Percentiles rank a stretch among this genome's conserved stretches.
These are phyloP conservation scores for Acrocyrtus sp. DNA, from an alignment of 2,888 invertebrate species.

Conservation along the genomic window DNA sequence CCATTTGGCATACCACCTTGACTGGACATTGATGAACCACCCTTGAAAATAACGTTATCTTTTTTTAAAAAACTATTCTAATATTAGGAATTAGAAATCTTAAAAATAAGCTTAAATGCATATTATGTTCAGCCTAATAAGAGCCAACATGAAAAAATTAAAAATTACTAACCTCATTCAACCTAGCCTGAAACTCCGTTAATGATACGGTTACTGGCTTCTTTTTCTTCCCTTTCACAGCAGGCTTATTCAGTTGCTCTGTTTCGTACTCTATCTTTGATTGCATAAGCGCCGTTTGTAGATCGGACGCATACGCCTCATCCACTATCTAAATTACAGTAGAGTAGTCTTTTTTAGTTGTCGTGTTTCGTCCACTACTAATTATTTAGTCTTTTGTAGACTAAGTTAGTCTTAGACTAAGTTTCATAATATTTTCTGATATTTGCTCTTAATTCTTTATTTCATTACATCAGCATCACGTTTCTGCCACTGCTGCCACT, in stretches of 20 bases:
- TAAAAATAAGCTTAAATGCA: background rate
- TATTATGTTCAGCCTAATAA: background rate
- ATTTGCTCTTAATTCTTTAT: constrained; percentile 1
- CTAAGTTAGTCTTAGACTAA: no score
- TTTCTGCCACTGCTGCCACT: constrained; percentile 81
- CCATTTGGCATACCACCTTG: constrained; percentile 10
- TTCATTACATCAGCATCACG: constrained; percentile 76
- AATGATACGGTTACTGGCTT: constrained; percentile 76
- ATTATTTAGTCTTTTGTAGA: background rate
- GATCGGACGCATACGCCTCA: constrained; percentile 71
- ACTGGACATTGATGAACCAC: background rate
- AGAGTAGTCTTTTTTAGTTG: background rate
- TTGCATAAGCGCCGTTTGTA: constrained; percentile 76
- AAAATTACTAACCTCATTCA: constrained; percentile 65
- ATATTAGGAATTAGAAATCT: no score
- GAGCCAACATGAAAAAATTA: background rate
- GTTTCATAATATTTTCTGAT: background rate
- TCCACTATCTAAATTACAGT: constrained; percentile 68
- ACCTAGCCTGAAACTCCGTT: constrained; percentile 76
- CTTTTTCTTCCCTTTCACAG: constrained; percentile 72
- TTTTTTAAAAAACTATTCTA: no score
- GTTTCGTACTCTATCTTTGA: constrained; percentile 79
- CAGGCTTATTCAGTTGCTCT: constrained; percentile 66
- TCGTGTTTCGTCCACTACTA: background rate
- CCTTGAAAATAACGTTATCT: background rate